These are phyloP conservation scores for Byasa hedistus DNA, from an alignment of 2,888 invertebrate genomes.

Conservation along the genomic window DNA sequence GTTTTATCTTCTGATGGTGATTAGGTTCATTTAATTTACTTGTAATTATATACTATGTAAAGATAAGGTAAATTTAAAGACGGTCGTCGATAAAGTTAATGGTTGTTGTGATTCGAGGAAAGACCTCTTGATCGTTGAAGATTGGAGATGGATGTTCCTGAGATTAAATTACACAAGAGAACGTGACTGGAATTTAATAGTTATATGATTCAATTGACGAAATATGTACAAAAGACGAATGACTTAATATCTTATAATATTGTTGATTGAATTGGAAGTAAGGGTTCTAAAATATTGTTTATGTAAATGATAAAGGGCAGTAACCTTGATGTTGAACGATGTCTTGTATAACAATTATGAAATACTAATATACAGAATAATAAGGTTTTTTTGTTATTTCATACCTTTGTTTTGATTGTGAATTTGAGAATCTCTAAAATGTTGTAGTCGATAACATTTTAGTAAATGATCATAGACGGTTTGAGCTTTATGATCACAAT, in stretches of 20 bases:
- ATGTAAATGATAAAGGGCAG: background rate
- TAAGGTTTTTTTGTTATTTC: no score
- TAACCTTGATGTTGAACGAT: background rate
- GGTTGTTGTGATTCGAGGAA: background rate
- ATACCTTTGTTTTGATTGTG: no score
- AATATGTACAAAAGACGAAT: constrained; percentile 18
- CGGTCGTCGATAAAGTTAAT: background rate
- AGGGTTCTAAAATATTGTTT: constrained; percentile 10
- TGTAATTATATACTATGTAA: background rate
- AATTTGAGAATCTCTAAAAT: no score
- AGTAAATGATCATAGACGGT: no score
- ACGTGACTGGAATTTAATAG: constrained; percentile 28
- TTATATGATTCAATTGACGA: constrained; percentile 17
- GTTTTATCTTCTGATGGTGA: background rate
- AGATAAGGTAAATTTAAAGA: background rate
- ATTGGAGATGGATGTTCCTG: constrained; percentile 19
- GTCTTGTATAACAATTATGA: no score
- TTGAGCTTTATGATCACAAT: no score
- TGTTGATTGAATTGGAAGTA: constrained; percentile 11
- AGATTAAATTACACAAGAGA: constrained; percentile 11
- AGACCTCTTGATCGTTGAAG: constrained; percentile 11
- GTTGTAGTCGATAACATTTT: no score
- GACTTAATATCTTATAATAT: constrained; percentile 21
- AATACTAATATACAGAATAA: no score
- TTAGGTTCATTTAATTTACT: background rate